Conservation (phyloP, 2,888 invertebrate species). For the Allolobophora icterica region DNA sequence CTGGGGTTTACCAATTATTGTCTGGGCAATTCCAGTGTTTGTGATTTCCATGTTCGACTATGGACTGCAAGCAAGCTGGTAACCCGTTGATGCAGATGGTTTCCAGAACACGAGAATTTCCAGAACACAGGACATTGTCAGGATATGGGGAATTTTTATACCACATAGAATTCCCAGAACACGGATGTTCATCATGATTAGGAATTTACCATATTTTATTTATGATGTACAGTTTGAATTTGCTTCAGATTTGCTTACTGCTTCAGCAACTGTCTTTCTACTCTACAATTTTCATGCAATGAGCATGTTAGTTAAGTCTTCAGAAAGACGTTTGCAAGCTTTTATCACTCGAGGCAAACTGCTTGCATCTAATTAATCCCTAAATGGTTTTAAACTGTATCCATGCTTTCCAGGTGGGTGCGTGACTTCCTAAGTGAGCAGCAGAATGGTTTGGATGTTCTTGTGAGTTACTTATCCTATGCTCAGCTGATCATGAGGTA, state of each 20-base stretch:
- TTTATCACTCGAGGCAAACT: background rate
- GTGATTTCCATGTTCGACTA: background rate
- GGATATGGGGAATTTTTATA: background rate
- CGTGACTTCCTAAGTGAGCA: constrained; percentile 94
- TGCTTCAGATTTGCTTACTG: background rate
- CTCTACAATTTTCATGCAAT: background rate
- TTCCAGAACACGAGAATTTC: background rate
- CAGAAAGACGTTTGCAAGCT: background rate
- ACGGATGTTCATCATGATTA: background rate
- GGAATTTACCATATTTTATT: background rate
- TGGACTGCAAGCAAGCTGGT: background rate
- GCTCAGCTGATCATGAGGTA: constrained; percentile 80
- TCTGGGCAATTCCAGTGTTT: background rate
- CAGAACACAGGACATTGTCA: background rate
- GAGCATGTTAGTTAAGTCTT: constrained; percentile 11
- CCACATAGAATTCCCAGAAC: background rate
- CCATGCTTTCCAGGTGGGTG: constrained; percentile 86
- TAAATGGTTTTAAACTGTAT: background rate
- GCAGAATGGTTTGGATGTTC: constrained; percentile 92
- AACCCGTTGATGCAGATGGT: background rate
- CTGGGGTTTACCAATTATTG: no score
- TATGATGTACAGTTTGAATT: background rate
- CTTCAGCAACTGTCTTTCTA: background rate
- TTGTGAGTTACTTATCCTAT: constrained; percentile 91
- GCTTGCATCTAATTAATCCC: background rate